Percentiles rank a stretch among this genome's conserved stretches.
These are phyloP conservation scores for Platorchestia sp. DNA, from an alignment of 1,140 invertebrate genomes.

Conservation along the genomic window DNA sequence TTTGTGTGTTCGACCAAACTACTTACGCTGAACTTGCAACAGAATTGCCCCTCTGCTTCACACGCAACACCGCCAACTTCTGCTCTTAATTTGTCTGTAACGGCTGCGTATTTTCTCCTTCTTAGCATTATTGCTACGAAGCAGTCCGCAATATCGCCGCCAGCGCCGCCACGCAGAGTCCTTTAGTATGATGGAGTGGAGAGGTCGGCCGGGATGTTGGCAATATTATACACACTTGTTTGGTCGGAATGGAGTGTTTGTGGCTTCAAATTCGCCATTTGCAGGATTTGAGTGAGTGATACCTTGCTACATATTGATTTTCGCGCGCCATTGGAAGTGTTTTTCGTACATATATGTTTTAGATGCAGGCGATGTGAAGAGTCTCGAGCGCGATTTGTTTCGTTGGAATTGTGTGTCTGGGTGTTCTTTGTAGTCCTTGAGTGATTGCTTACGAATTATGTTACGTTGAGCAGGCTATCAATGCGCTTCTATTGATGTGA, in stretches of 20 bases:
- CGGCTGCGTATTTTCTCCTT: constrained; percentile 26
- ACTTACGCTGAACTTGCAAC: not conserved
- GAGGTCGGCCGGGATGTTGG: not conserved
- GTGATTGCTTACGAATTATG: not conserved
- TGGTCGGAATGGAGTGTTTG: not conserved
- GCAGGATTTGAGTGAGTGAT: not conserved
- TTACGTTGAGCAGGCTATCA: not conserved
- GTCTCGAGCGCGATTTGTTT: not conserved
- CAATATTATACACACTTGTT: not conserved
- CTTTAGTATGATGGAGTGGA: constrained; percentile 24
- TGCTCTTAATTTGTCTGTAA: constrained; percentile 31
- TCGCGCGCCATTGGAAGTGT: not conserved
- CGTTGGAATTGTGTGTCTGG: not conserved
- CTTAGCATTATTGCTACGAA: constrained; percentile 33
- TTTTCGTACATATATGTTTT: not conserved
- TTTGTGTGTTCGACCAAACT: not conserved
- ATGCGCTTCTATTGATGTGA: not conserved
- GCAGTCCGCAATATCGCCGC: constrained; percentile 40
- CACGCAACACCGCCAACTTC: constrained; percentile 37
- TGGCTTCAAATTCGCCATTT: constrained; percentile 7
- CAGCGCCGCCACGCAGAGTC: not conserved
- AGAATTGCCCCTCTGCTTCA: constrained; percentile 18
- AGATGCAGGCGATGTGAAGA: not conserved
- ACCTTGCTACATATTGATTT: constrained; percentile 9
- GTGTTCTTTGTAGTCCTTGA: not conserved